Percentiles rank a stretch among this genome's conserved stretches.
phyloP scores from a whole-genome alignment of 2,888 invertebrate genomes.

The Orthosia incerta region DNA sequence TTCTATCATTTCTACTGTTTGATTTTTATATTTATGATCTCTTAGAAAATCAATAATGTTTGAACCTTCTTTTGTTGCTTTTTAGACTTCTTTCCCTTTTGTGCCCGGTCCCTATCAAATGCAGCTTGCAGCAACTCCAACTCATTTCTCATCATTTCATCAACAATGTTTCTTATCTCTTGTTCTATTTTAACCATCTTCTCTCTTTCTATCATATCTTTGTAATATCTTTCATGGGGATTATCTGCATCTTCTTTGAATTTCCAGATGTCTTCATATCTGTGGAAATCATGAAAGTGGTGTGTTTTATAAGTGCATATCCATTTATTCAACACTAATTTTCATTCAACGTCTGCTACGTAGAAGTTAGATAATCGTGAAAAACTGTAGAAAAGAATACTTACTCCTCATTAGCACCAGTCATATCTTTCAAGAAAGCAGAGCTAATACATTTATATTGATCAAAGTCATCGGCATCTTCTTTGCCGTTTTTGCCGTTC shows the following conservation, averaged over 20 bases:
- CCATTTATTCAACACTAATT: too few relatives aligned
- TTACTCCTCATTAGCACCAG: conserved; percentile 94
- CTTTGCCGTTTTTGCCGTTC: conserved; percentile 88
- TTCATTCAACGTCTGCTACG: too few relatives aligned
- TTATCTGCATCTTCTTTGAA: conserved; percentile 94
- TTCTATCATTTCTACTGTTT: too few relatives aligned
- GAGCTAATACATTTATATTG: conserved; percentile 93
- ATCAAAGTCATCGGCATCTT: conserved; percentile 92
- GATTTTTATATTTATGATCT: not conserved
- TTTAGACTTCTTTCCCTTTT: conserved; percentile 94
- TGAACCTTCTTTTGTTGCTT: conserved; percentile 93
- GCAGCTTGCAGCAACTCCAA: conserved; percentile 94
- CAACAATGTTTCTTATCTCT: conserved; percentile 95
- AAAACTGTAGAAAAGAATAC: conserved; percentile 35
- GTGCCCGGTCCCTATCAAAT: conserved; percentile 93
- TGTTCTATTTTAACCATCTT: conserved; percentile 96
- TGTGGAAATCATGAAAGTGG: conserved; percentile 60
- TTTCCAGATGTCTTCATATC: conserved; percentile 96
- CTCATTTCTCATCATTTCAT: conserved; percentile 94
- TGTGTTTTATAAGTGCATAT: too few relatives aligned
- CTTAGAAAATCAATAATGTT: not conserved
- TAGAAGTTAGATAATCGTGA: too few relatives aligned
- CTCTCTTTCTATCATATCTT: conserved; percentile 95
- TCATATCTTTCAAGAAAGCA: conserved; percentile 93
- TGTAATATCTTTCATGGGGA: conserved; percentile 94